phyloP scores from a whole-genome alignment of 2,113 vertebrate genomes.

The Chaenocephalus aceratus region DNA sequence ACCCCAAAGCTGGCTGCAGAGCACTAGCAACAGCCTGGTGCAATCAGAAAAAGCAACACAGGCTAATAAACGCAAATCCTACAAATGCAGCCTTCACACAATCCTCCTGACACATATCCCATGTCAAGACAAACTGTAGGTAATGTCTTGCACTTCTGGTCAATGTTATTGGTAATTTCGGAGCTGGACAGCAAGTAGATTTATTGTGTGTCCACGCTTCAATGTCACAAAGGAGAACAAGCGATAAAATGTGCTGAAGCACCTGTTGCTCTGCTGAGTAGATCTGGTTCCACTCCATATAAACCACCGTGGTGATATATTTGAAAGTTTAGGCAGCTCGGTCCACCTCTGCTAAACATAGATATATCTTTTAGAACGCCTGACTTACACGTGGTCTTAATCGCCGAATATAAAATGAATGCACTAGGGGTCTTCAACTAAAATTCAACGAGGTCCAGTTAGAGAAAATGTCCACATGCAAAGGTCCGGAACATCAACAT shows the following conservation, averaged over 20 bases:
- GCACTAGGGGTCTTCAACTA: no score
- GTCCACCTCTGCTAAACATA: neutral
- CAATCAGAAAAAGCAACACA: slow-evolving; percentile 66
- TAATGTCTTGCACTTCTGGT: slow-evolving; percentile 15
- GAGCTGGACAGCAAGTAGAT: neutral
- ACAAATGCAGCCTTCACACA: slow-evolving; percentile 35
- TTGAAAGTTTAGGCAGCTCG: neutral
- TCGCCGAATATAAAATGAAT: neutral
- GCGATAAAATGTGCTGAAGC: neutral
- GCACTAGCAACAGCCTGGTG: slow-evolving; percentile 31
- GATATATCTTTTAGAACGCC: neutral
- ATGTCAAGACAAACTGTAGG: slow-evolving; percentile 16
- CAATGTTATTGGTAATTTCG: slow-evolving; percentile 4
- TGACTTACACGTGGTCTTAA: neutral
- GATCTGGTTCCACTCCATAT: slow-evolving; percentile 6
- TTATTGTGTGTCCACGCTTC: neutral
- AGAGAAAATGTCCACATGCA: no score
- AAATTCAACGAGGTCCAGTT: no score
- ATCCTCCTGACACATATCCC: slow-evolving; percentile 19
- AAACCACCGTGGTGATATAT: neutral
- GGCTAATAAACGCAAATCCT: slow-evolving; percentile 58
- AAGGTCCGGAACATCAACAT: no score
- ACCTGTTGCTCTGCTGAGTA: slow-evolving; percentile 31
- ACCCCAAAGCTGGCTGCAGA: slow-evolving; percentile 52
- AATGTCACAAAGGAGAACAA: slow-evolving; percentile 1